Base-by-base conservation (phyloP, 2,797 vertebrate species). In the Etheostoma nigrum region DNA sequence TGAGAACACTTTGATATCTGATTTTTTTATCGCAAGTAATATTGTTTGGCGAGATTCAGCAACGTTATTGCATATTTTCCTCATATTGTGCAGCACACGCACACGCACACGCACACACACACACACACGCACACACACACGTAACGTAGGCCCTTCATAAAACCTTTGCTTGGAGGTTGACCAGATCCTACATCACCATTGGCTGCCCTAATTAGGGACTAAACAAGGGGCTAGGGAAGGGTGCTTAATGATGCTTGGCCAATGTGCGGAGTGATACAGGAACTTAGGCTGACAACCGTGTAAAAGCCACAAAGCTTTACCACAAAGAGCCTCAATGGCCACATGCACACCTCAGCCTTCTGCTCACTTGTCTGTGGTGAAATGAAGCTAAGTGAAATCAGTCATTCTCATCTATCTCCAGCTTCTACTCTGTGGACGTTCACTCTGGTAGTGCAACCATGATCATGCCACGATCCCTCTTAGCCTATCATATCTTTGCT, bases 211-310 rank as follows among this genome's bases (percentile, higher is more conserved):
- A 93, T 94, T 92, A 91, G 84, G 75, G 72, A 71, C 78, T 77
- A 79, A 92, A 91, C 71, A 75, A 91, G 83, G 82, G 82, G 74
- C 86, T 89, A 78, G 86, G 78, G 89, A 87, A 72, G 82, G 69
- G 14, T 62, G 78, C 52, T 87, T 92, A 90, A 93, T 94, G 90
- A 93, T 88, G 82, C 88, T 83, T 81, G 86, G 78, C 83, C 75
- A 44, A 65, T 77, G 77, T 84, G 79, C n/a, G 52, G 74, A 87
- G 21, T 71, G 72, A 85, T 83, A 86, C 67, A 60, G 88, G 84
- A 88, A 78, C 69, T 71, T 62, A 58, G 74, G 78, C 79, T 76
- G 81, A 88, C 78, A 64, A 69, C 78, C 75, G 48, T 83, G 77
- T 65, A 81, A 69, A 64, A 53, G 67, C 75, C 72, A 78, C 76